Conservation (phyloP, 2,113 vertebrate genomes). For the Saimiri boliviensis region DNA sequence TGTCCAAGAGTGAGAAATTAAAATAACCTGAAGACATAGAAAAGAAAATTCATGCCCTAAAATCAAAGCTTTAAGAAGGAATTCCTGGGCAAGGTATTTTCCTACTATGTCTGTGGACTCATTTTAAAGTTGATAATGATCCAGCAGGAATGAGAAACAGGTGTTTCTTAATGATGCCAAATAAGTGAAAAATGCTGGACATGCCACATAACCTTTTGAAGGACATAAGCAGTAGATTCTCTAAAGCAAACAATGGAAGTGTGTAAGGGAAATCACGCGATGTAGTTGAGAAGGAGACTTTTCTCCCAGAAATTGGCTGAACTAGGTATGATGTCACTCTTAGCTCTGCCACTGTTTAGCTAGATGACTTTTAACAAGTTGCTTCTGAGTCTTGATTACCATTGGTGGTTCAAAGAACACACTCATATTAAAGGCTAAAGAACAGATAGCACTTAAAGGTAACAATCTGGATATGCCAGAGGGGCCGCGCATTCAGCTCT, state of each 20-base stretch:
- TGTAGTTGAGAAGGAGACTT: neutral
- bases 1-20: slow-evolving; percentile 36
- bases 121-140: slow-evolving; percentile 57
- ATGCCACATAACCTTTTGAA: slow-evolving; percentile 17
- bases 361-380: slow-evolving; percentile 25
- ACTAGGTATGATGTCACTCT: slow-evolving; percentile 7
- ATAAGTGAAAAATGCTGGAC: neutral
- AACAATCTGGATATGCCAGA: neutral
- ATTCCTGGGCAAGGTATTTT: slow-evolving; percentile 24
- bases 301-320: neutral
- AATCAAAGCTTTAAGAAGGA: slow-evolving; percentile 56
- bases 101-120: neutral
- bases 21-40: slow-evolving; percentile 33
- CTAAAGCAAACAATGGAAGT: slow-evolving; percentile 1
- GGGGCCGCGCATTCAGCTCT: slow-evolving; percentile 1
- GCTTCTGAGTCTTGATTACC: slow-evolving; percentile 1
- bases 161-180: slow-evolving; percentile 5
- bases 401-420: neutral
- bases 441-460: neutral
- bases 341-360: neutral
- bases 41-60: slow-evolving; percentile 39
- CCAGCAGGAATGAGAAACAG: slow-evolving; percentile 36
- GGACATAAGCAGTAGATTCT: neutral
- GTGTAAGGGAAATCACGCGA: neutral
- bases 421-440: neutral